A percentile compares a stretch with the other conserved stretches of the same genome.
These are phyloP conservation scores for Albula glossodonta DNA, from an alignment of 2,113 vertebrate genomes.

Conservation along the genomic window DNA sequence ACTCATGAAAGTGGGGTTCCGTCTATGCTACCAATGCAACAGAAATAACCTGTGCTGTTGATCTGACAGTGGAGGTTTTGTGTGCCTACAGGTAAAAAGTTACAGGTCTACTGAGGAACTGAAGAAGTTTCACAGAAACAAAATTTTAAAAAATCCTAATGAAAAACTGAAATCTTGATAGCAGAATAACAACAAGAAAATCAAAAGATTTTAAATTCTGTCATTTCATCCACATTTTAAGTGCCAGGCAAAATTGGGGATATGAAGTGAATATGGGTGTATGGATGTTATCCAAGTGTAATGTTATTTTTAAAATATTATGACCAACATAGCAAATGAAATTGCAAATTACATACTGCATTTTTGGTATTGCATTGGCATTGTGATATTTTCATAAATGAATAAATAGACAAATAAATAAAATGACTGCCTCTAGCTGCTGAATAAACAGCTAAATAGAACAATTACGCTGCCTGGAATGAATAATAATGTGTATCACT, in stretches of 20 bases:
- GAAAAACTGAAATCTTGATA: neutral
- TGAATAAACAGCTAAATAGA: too few species aligned
- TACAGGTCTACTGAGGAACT: neutral
- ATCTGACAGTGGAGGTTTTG: neutral
- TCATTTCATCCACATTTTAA: neutral
- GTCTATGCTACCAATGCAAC: neutral
- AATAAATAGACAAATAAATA: too few species aligned
- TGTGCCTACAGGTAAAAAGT: conserved; percentile 1
- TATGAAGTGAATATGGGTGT: too few species aligned
- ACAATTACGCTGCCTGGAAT: too few species aligned
- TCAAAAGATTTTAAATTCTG: neutral
- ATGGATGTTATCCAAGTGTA: too few species aligned
- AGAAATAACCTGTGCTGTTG: neutral
- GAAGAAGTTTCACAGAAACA: neutral
- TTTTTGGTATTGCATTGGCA: too few species aligned
- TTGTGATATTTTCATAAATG: too few species aligned
- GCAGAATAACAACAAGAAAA: neutral
- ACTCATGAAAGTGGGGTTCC: neutral
- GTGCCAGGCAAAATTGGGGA: neutral
- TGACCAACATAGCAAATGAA: too few species aligned
- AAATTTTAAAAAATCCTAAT: neutral
- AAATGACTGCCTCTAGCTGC: too few species aligned
- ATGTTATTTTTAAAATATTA: too few species aligned
- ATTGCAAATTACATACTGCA: too few species aligned
- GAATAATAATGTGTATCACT: too few species aligned